Base-by-base conservation (phyloP, 2,797 vertebrate species). In the Syndactyla subalaris region DNA sequence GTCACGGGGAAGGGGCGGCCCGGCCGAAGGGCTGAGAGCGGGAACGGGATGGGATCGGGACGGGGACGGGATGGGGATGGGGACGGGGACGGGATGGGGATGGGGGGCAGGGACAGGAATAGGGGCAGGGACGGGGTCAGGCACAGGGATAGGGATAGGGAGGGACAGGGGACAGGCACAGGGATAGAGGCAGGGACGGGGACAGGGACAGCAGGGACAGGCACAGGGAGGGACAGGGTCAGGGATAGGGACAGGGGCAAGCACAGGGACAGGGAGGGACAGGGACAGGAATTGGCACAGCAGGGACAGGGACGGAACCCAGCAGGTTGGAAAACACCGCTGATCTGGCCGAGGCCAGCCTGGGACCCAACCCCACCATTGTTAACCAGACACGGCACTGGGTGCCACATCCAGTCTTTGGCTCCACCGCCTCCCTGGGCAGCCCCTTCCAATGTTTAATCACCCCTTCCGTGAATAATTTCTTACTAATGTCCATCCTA, bases 1-100 rank as follows among this genome's bases (percentile, higher is more conserved):
- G 89, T 87, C 88, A 93, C 89, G 85, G 92, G 91, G 79, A 71
- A 72, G 32, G 46, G 32, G 32, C 63, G 73, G 54, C 14, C 84
- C 93, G 85, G 39, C 39, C 39, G 39, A 13, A 14, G 39, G 39
- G 17, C 48, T 8, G 32, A 79, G 43, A 65, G 66, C 79, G 79
- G 85, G 85, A 88, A 80, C 51, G 59, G 32, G n/a, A n/a, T n/a
- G n/a, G n/a, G n/a, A n/a, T n/a, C n/a, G n/a, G n/a, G n/a, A n/a
- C n/a, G n/a, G n/a, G n/a, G n/a, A n/a, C n/a, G n/a, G 30, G 52
- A 21, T 32, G 19, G 18, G 52, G 54, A n/a, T 55, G 30, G 18
- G 6, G 21, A 38, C 38, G 11, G 38, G 38, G 38, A 38, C 10
- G 10, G 11, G 38, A n/a, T n/a, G n/a, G n/a, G n/a, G n/a, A n/a